A percentile compares a stretch with the other conserved stretches of the same genome.
Evolutionary conservation across 2,113 vertebrate species (phyloP).

Genomic region (Passer domesticus): DNA sequence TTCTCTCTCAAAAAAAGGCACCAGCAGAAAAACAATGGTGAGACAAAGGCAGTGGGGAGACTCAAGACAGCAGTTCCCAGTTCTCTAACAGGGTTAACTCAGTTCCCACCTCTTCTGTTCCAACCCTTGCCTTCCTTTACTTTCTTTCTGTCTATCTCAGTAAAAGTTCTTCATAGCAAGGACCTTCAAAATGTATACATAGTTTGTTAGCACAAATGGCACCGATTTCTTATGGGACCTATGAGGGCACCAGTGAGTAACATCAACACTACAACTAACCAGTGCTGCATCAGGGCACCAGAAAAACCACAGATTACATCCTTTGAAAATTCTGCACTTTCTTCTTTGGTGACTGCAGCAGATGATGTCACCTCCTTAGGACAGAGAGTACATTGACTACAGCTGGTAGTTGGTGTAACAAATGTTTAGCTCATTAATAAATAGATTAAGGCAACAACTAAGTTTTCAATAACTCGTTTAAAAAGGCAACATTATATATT

Average conservation of each 20-base stretch:
- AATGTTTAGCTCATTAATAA: not conserved
- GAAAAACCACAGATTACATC: not conserved
- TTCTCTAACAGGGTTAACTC: not conserved
- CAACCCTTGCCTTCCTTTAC: not conserved
- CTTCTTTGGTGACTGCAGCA: not conserved
- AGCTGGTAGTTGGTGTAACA: not conserved
- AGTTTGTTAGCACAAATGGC: not conserved
- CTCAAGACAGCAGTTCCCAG: not conserved
- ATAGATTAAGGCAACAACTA: not conserved
- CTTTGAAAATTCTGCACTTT: not conserved
- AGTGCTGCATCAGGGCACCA: not conserved
- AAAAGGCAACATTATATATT: not conserved
- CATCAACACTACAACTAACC: not conserved
- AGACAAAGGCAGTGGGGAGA: not conserved
- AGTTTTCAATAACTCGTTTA: not conserved
- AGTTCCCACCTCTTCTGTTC: not conserved
- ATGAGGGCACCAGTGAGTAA: not conserved
- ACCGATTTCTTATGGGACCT: not conserved
- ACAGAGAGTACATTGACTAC: not conserved
- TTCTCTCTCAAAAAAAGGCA: not conserved
- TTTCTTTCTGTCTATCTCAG: not conserved
- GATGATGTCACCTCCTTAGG: not conserved
- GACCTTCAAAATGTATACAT: not conserved
- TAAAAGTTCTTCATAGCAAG: not conserved
- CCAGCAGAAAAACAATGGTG: fast-evolving